These are phyloP conservation scores for Aptenodytes patagonicus DNA, from an alignment of 2,113 vertebrate species.

Conservation along the genomic window DNA sequence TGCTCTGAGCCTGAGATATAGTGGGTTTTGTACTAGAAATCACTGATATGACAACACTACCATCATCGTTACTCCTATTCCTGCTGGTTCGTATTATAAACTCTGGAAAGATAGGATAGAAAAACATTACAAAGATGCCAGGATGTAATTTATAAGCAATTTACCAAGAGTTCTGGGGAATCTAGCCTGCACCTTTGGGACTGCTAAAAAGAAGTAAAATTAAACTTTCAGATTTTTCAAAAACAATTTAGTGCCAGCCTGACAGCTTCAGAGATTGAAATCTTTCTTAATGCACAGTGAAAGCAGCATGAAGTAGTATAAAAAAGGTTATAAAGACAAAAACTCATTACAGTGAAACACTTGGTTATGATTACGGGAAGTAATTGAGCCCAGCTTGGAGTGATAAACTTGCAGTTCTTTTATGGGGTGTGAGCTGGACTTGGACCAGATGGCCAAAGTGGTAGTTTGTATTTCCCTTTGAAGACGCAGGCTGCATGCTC, in stretches of 20 bases:
- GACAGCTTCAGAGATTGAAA: neutral
- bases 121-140: neutral
- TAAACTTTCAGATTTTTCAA: neutral
- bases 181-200: neutral
- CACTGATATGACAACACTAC: neutral
- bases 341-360: slow-evolving; percentile 20
- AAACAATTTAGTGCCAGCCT: neutral
- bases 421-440: slow-evolving; percentile 55
- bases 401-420: slow-evolving; percentile 53
- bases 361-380: slow-evolving; percentile 56
- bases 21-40: neutral
- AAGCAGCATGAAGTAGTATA: neutral
- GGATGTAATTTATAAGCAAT: slow-evolving; percentile 22
- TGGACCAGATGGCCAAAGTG: slow-evolving; percentile 42
- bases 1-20: neutral
- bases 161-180: slow-evolving; percentile 1
- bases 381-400: slow-evolving; percentile 57
- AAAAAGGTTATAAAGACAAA: neutral
- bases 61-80: rapidly evolving
- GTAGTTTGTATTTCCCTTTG: slow-evolving; percentile 36
- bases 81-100: neutral
- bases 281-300: neutral
- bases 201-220: neutral
- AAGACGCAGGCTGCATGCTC: neutral
- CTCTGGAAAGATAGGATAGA: neutral